Evolutionary conservation across 2,888 invertebrate genomes (phyloP), one percentile per base, ranked within the genome.

Genomic region (Calameuta filiformis): DNA sequence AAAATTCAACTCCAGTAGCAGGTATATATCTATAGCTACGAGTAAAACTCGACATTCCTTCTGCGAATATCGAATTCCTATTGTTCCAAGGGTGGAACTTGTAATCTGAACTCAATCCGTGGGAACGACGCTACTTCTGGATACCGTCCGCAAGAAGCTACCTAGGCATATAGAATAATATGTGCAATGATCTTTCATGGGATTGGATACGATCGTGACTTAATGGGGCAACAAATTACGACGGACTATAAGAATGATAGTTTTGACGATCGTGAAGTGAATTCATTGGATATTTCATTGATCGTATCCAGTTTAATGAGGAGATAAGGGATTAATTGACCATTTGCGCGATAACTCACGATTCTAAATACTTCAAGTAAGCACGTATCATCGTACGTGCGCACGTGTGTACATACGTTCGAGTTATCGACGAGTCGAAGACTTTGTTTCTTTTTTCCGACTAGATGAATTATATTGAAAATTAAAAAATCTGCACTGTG

Each of bases 401-500:
- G 9, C 56, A 56, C 56, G 56, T 23, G 56, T 23, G 9, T 23
- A 56, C 23, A 56, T 56, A 56, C 56, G 56, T 56, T 56, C 56
- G 15, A 23, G 56, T 56, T 56, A 56, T 56, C 9, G 23, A 23
- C 9, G 56, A 56, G 56, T 56, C 56, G 56, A 23, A 56, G 4
- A 56, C 56, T 23, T 15, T 56, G 9, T 9, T 56, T 56, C 33
- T 33, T 15, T 9, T 56, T 23, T 56, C 56, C 1, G 56, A 56
- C 56, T 56, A 9, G 6, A 56, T 23, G 56, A 23, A 0, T 56
- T 56, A 56, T 6, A 56, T 56, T 56, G 56, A 56, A 79, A 77
- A 79, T 77, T 79, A 80, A 80, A 77, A 84, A 88, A 89, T 90
- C 91, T 91, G 91, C 91, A 91, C 87, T 87, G 87, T 90, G 91